Percentiles rank a stretch among this genome's conserved stretches.
Evolutionary conservation across 2,797 vertebrate genomes (phyloP).

Genomic region (Ctenosaura bakeri): DNA sequence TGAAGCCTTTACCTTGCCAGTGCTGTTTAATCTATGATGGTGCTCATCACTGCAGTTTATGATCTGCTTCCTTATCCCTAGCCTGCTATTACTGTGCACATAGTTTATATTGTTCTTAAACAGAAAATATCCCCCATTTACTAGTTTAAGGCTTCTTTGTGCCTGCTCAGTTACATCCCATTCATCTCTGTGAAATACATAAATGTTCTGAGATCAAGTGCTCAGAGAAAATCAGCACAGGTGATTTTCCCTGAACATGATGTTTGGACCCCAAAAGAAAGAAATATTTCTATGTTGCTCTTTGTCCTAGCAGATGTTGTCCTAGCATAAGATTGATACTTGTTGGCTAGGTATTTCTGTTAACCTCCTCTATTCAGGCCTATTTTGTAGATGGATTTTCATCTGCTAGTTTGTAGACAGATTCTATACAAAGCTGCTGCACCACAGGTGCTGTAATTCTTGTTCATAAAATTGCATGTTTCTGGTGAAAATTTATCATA

Average conservation of each 20-base stretch:
- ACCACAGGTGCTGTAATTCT: not conserved
- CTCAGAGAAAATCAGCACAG: not conserved
- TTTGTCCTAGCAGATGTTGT: too few relatives aligned
- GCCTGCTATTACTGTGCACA: not conserved
- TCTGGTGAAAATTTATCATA: slow-evolving; percentile 27
- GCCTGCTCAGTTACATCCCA: not conserved
- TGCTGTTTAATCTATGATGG: not conserved
- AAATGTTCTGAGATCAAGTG: not conserved
- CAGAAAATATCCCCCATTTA: not conserved
- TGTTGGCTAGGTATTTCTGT: not conserved
- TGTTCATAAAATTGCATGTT: slow-evolving; percentile 14
- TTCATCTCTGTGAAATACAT: not conserved
- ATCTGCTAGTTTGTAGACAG: not conserved
- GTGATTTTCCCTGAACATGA: not conserved
- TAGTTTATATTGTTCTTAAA: not conserved
- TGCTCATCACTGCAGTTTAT: not conserved
- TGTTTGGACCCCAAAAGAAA: not conserved
- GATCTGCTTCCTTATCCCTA: not conserved
- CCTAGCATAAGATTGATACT: not conserved
- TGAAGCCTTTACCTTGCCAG: not conserved
- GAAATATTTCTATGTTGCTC: not conserved
- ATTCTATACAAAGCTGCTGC: slow-evolving; percentile 8
- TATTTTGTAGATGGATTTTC: not conserved
- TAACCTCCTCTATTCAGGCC: not conserved
- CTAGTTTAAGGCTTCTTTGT: not conserved